phyloP scores from a whole-genome alignment of 2,113 vertebrate genomes.

The Lethenteron camtschaticum region DNA sequence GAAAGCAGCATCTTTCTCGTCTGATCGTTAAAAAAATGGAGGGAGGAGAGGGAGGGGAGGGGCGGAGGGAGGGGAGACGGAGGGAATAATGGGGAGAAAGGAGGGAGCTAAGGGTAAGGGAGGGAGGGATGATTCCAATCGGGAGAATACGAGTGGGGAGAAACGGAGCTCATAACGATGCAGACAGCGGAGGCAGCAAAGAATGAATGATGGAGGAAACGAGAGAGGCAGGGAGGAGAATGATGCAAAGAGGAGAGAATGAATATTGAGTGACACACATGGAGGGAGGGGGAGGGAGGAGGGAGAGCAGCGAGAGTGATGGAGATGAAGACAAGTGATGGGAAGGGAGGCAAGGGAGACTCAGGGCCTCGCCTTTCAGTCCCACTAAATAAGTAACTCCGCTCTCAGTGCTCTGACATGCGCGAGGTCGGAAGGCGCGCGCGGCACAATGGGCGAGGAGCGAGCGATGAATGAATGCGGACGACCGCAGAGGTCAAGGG shows the following conservation, averaged over 20 bases:
- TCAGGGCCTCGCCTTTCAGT: too few species aligned
- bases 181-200: too few species aligned
- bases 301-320: not conserved
- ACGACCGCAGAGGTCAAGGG: not conserved
- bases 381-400: too few species aligned
- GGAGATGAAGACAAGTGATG: not conserved
- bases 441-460: not conserved
- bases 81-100: not conserved
- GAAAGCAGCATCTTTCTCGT: too few species aligned
- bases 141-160: not conserved
- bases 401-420: too few species aligned
- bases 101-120: not conserved
- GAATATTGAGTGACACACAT: not conserved
- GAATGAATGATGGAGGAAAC: not conserved
- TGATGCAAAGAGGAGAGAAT: not conserved
- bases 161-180: not conserved
- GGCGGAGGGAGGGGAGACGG: not conserved
- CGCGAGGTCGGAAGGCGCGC: too few species aligned
- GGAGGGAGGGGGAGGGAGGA: not conserved
- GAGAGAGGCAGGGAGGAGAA: not conserved
- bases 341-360: not conserved
- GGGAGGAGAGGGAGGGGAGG: not conserved
- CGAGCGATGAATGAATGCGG: not conserved
- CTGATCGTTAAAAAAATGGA: too few species aligned
- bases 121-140: not conserved